phyloP scores from a whole-genome alignment of 2,888 invertebrate species.

The Augochlorella aurata region DNA sequence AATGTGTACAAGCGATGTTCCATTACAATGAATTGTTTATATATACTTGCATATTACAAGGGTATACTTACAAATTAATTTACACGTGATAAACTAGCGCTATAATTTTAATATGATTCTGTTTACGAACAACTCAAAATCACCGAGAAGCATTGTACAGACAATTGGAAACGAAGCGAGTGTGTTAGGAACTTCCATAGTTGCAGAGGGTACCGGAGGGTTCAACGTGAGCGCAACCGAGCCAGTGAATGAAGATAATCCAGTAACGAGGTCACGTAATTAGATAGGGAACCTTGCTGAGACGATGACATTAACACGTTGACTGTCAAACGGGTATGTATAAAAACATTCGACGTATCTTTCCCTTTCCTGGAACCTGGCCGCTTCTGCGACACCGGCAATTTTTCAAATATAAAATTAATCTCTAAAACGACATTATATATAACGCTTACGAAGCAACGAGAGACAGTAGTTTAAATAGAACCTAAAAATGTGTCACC shows the following conservation, averaged over 20 bases:
- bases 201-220: constrained; percentile 25
- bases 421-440: constrained; percentile 2
- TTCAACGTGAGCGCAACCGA: constrained; percentile 54
- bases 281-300: constrained; percentile 24
- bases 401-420: constrained; percentile 6
- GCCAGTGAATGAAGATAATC: constrained; percentile 35
- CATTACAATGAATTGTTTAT: neutral
- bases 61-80: constrained; percentile 15
- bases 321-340: constrained; percentile 1
- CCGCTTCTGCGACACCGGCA: neutral
- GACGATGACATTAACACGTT: constrained; percentile 31
- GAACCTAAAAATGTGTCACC: constrained; percentile 37
- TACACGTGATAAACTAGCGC: neutral
- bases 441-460: too few relatives aligned
- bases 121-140: neutral
- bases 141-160: constrained; percentile 30
- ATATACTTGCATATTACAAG: constrained; percentile 10
- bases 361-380: neutral
- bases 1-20: neutral
- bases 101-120: neutral
- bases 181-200: constrained; percentile 64
- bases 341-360: neutral
- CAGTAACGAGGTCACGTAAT: constrained; percentile 31
- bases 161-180: constrained; percentile 37
- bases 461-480: neutral